phyloP scores from a whole-genome alignment of 2,888 invertebrate species.

The Meliscaeva auricollis region DNA sequence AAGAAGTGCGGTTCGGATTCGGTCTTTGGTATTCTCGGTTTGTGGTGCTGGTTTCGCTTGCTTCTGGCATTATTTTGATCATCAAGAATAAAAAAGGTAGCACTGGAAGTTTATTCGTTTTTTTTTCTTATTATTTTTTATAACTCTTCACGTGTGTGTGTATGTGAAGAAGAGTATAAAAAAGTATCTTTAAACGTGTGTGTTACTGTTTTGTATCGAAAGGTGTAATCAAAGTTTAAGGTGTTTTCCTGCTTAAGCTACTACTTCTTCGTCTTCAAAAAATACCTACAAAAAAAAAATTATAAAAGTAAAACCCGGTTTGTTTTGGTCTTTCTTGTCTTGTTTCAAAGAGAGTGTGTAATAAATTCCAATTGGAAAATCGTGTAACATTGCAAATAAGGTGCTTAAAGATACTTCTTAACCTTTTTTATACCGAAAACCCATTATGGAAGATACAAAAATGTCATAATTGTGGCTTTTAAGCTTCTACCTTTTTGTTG shows the following conservation, averaged over 20 bases:
- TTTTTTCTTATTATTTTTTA: not conserved
- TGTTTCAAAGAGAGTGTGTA: not conserved
- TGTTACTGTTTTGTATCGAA: constrained; percentile 25
- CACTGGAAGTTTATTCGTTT: constrained; percentile 22
- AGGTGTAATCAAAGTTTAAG: constrained; percentile 60
- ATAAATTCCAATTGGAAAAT: constrained; percentile 36
- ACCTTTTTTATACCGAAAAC: not conserved
- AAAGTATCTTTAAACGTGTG: constrained; percentile 17
- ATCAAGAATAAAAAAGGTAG: constrained; percentile 55
- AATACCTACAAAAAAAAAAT: too few relatives aligned
- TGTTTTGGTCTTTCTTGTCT: constrained; percentile 41
- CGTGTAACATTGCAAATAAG: constrained; percentile 11
- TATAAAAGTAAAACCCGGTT: constrained; percentile 51
- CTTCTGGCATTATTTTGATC: constrained; percentile 44
- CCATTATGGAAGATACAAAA: constrained; percentile 10
- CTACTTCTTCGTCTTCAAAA: constrained; percentile 6
- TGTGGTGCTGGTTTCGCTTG: constrained; percentile 42
- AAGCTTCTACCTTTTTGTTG: not conserved
- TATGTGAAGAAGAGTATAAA: constrained; percentile 1
- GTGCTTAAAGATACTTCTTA: constrained; percentile 19
- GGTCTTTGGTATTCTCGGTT: constrained; percentile 11
- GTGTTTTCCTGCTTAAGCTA: constrained; percentile 52
- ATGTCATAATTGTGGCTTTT: constrained; percentile 15
- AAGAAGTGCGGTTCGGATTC: constrained; percentile 64
- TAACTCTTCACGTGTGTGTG: not conserved